A percentile compares a stretch with the other conserved stretches of the same genome.
phyloP scores from a whole-genome alignment of 2,797 vertebrate genomes.

The Gobionotothen gibberifrons region DNA sequence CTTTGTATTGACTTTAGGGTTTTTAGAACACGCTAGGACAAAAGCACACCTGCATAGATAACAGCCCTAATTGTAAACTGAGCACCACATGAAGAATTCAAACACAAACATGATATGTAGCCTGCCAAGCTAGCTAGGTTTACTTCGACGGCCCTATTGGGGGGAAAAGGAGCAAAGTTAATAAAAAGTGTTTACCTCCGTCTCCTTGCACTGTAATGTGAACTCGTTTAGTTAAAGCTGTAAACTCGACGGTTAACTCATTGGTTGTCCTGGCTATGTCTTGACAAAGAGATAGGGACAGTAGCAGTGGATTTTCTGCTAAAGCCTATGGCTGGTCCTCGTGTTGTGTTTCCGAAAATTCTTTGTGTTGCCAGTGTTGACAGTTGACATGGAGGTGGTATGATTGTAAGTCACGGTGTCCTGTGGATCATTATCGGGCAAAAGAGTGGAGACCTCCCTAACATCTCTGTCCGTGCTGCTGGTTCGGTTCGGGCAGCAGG shows the following conservation, averaged over 20 bases:
- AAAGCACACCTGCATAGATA: not conserved
- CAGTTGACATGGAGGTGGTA: conserved; percentile 73
- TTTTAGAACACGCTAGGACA: not conserved
- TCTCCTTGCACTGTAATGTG: conserved; percentile 61
- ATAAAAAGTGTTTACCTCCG: conserved; percentile 76
- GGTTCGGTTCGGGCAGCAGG: conserved; percentile 73
- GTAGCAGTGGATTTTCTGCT: conserved; percentile 61
- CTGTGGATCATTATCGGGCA: conserved; percentile 63
- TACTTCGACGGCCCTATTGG: conserved; percentile 51
- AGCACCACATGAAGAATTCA: conserved; percentile 17
- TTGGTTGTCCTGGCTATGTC: conserved; percentile 64
- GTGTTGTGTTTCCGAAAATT: conserved; percentile 72
- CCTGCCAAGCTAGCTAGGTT: conserved; percentile 56
- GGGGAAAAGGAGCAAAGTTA: conserved; percentile 56
- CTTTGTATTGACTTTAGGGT: conserved; percentile 12
- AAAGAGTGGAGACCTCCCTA: conserved; percentile 55
- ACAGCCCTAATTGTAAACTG: conserved; percentile 8
- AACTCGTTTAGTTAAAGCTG: conserved; percentile 60
- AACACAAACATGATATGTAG: conserved; percentile 55
- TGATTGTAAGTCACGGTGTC: conserved; percentile 63
- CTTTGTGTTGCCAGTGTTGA: conserved; percentile 79
- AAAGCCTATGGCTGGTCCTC: conserved; percentile 70
- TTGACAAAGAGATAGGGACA: conserved; percentile 57
- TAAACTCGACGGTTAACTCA: conserved; percentile 59
- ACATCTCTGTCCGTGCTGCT: conserved; percentile 65